Percentiles rank a stretch among this genome's conserved stretches.
Evolutionary conservation across 2,797 vertebrate genomes (phyloP).

Genomic region (Cirrhinus mrigala): DNA sequence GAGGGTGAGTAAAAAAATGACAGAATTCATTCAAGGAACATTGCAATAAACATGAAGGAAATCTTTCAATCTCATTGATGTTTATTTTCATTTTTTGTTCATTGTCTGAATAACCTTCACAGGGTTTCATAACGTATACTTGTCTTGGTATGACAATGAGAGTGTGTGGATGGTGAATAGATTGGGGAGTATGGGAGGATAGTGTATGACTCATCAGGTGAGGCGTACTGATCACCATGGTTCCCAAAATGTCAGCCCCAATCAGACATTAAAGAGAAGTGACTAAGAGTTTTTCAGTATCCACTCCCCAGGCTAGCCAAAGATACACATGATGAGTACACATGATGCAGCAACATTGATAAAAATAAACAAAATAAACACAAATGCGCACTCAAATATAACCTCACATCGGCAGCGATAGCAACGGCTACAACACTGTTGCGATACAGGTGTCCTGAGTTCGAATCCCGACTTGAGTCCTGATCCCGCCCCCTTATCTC

Average conservation of each 20-base stretch:
- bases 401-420: not conserved
- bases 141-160: not conserved
- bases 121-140: not conserved
- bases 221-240: slow-evolving; percentile 31
- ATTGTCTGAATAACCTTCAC: not conserved
- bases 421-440: no score
- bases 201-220: slow-evolving; percentile 47
- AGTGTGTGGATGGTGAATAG: slow-evolving; percentile 29
- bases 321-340: slow-evolving; percentile 2
- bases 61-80: not conserved
- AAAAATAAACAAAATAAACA: not conserved
- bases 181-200: slow-evolving; percentile 8
- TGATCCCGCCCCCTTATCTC: no score
- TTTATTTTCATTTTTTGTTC: not conserved
- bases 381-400: not conserved
- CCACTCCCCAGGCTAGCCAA: not conserved
- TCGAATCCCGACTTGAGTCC: no score
- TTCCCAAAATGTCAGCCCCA: slow-evolving; percentile 39
- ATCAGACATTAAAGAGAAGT: slow-evolving; percentile 31
- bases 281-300: slow-evolving; percentile 7
- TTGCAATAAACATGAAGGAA: not conserved
- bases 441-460: no score
- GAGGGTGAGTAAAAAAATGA: not conserved
- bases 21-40: not conserved
- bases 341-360: not conserved